phyloP scores from a whole-genome alignment of 2,888 invertebrate genomes.

The Eilema caniola region DNA sequence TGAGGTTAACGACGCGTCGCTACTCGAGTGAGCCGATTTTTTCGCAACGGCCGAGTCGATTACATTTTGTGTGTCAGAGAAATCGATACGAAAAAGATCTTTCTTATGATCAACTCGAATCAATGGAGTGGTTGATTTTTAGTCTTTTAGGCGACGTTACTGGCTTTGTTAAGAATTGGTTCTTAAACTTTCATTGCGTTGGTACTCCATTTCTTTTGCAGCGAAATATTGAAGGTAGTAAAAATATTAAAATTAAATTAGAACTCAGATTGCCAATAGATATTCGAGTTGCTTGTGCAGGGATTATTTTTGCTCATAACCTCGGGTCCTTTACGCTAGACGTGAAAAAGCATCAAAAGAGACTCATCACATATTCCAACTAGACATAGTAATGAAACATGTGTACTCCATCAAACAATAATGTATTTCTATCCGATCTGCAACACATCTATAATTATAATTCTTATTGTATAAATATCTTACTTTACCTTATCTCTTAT shows the following conservation, averaged over 20 bases:
- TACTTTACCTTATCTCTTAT: no score
- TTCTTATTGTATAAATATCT: no score
- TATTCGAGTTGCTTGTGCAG: slow-evolving; percentile 19
- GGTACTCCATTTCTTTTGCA: slow-evolving; percentile 37
- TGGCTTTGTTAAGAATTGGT: slow-evolving; percentile 38
- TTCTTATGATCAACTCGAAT: slow-evolving; percentile 53
- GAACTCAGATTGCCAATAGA: slow-evolving; percentile 25
- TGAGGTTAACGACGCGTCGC: slow-evolving; percentile 34
- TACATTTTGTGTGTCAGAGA: slow-evolving; percentile 66
- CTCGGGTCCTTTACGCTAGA: no score
- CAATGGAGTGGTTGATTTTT: slow-evolving; percentile 58
- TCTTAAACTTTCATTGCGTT: slow-evolving; percentile 29
- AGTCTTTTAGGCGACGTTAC: slow-evolving; percentile 47
- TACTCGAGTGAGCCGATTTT: slow-evolving; percentile 44
- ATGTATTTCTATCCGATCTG: no score
- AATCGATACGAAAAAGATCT: slow-evolving; percentile 62
- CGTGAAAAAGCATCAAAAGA: no score
- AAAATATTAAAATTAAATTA: slow-evolving; percentile 27
- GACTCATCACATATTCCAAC: no score
- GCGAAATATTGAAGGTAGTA: slow-evolving; percentile 26
- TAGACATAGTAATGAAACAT: no score
- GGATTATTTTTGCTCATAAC: slow-evolving; percentile 1
- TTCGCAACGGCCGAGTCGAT: slow-evolving; percentile 58
- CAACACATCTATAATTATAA: no score
- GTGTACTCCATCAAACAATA: no score